Conservation (phyloP, 2,113 vertebrate species). For the Rhagologus leucostigma region DNA sequence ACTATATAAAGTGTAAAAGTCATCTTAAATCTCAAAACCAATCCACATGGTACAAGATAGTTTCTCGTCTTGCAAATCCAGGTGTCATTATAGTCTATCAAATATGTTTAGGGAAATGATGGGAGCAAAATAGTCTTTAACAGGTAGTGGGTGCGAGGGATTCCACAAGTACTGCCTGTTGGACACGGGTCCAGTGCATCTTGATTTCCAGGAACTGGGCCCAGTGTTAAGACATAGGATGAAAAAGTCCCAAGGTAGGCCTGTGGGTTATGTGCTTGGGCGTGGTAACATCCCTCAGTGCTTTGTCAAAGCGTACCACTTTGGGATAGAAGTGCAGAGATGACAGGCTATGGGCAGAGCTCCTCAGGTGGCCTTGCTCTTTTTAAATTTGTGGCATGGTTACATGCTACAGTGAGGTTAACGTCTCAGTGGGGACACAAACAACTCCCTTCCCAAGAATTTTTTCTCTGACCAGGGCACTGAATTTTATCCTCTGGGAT, state of each 20-base stretch:
- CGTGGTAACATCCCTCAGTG: background rate
- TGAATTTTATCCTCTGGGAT: background rate
- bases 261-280: background rate
- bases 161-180: background rate
- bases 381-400: background rate
- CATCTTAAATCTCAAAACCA: background rate
- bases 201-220: background rate
- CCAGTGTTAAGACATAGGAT: background rate
- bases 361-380: background rate
- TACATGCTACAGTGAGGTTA: background rate
- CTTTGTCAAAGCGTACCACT: background rate
- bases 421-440: fast-evolving
- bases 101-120: background rate
- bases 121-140: background rate
- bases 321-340: background rate
- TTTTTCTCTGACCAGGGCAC: background rate
- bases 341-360: background rate
- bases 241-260: background rate
- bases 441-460: background rate
- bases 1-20: background rate
- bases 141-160: background rate
- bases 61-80: background rate
- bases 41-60: background rate
- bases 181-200: background rate
- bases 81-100: background rate